phyloP scores from a whole-genome alignment of 30 jellyfish, hydroid and myxozoan species.

The Pseudorhiza aurosa region DNA sequence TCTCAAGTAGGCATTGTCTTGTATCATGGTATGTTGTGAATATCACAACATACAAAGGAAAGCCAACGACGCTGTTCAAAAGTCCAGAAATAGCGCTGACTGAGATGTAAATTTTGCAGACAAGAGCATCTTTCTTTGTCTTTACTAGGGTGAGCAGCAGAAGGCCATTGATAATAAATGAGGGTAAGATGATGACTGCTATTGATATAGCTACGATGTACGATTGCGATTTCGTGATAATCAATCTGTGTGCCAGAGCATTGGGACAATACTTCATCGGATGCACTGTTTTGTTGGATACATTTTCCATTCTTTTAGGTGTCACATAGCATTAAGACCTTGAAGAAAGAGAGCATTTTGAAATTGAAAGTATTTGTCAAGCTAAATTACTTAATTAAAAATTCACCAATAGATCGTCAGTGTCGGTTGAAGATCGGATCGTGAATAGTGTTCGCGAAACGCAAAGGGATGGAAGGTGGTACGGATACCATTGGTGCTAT shows the following conservation, averaged over 20 bases:
- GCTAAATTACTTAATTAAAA: no score
- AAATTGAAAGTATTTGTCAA: no score
- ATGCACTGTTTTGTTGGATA: no score
- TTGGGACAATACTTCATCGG: conserved; percentile 26
- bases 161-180: conserved; percentile 7
- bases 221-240: conserved; percentile 24
- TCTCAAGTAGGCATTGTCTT: conserved; percentile 18
- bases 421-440: no score
- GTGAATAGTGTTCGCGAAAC: no score
- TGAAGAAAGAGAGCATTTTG: no score
- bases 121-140: neutral
- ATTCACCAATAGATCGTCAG: no score
- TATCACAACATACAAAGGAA: conserved; percentile 22
- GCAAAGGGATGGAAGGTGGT: no score
- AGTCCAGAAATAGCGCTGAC: conserved; percentile 14
- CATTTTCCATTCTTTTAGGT: no score
- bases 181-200: conserved; percentile 13
- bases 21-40: conserved; percentile 6
- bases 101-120: conserved; percentile 7
- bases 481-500: no score
- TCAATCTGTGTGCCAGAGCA: conserved; percentile 37
- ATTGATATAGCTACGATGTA: conserved; percentile 13
- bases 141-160: neutral
- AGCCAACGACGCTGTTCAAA: conserved; percentile 12
- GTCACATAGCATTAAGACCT: no score